A percentile compares a stretch with the other conserved stretches of the same genome.
phyloP scores from a whole-genome alignment of 2,113 vertebrate species.

The Herpetotheres cachinnans region DNA sequence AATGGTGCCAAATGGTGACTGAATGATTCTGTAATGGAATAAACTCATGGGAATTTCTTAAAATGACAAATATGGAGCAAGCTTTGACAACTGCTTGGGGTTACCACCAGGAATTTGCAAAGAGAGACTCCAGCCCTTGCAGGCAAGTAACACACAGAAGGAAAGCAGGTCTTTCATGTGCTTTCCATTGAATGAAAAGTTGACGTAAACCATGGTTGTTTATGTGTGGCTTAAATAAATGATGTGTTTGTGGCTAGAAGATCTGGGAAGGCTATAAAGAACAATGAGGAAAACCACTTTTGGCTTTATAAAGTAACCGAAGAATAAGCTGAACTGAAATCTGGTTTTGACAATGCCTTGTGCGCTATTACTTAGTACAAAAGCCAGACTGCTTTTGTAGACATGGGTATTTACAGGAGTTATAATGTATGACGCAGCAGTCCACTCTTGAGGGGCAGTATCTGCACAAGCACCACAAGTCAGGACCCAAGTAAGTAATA shows the following conservation, averaged over 20 bases:
- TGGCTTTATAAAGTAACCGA: background rate
- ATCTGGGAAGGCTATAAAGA: slow-evolving; percentile 2
- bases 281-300: slow-evolving; percentile 13
- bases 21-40: slow-evolving; percentile 4
- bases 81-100: background rate
- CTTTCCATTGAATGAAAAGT: slow-evolving; percentile 31
- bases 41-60: background rate
- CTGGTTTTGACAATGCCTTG: background rate
- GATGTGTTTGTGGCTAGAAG: slow-evolving; percentile 25
- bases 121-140: background rate
- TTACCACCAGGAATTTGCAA: slow-evolving; percentile 16
- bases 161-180: slow-evolving; percentile 31
- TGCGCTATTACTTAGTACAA: background rate
- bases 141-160: slow-evolving; percentile 7
- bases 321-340: background rate
- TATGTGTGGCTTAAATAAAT: slow-evolving; percentile 34
- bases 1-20: background rate
- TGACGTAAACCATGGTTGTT: slow-evolving; percentile 29
- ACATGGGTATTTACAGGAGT: background rate
- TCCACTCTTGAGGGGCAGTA: background rate
- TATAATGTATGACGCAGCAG: rapidly evolving
- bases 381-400: background rate
- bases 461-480: background rate
- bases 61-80: background rate
- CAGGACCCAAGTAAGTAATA: background rate